Conservation (phyloP, 2,888 invertebrate species). For the Caenorhabditis sulstoni region DNA sequence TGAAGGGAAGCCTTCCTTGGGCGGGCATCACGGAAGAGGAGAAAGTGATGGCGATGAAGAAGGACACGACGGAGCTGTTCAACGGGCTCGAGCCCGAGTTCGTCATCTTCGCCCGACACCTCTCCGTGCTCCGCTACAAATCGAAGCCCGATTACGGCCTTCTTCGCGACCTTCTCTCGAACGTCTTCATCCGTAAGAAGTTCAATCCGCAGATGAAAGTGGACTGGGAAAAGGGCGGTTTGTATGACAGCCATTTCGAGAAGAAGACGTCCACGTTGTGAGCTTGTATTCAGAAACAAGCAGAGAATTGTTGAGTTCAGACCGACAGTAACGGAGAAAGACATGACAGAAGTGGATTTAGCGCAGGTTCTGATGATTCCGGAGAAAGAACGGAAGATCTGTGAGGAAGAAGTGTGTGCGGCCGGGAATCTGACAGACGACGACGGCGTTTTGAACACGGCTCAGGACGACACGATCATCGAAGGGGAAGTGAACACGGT, state of each 20-base stretch:
- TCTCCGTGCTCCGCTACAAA: conserved; percentile 36
- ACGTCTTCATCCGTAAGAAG: conserved; percentile 36
- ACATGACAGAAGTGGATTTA: conserved; percentile 49
- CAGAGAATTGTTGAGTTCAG: conserved; percentile 9
- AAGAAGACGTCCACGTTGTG: conserved; percentile 51
- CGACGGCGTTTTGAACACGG: conserved; percentile 47
- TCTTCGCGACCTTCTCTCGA: conserved; percentile 40
- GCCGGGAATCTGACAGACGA: conserved; percentile 16
- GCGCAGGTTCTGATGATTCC: conserved; percentile 32
- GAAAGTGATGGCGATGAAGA: conserved; percentile 46
- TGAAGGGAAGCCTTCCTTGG: conserved; percentile 62
- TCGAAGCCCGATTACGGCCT: conserved; percentile 48
- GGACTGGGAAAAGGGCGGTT: conserved; percentile 64
- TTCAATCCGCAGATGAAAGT: conserved; percentile 52
- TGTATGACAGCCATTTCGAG: conserved; percentile 49
- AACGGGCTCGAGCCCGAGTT: conserved; percentile 43
- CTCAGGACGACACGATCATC: conserved; percentile 51
- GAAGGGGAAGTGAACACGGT: conserved; percentile 11
- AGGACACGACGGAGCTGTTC: conserved; percentile 43
- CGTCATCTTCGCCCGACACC: conserved; percentile 42
- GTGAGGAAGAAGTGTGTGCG: conserved; percentile 16
- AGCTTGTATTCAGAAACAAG: not conserved
- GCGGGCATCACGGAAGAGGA: conserved; percentile 47
- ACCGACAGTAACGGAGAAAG: conserved; percentile 43
- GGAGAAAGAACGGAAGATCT: conserved; percentile 13